These are phyloP conservation scores for Embidobia sp. DNA, from an alignment of 2,888 invertebrate genomes.

Conservation along the genomic window DNA sequence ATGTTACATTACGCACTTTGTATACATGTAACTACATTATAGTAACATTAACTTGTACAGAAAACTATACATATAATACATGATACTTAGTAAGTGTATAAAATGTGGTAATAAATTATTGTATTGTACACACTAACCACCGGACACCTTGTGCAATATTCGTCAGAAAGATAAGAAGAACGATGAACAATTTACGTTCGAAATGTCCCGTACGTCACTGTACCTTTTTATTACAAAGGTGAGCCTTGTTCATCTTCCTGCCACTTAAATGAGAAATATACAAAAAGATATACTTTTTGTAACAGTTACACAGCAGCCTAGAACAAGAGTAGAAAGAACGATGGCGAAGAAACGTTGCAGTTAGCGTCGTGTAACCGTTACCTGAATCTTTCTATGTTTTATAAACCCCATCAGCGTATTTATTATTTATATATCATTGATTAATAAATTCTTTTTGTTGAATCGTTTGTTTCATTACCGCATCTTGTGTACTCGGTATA, in stretches of 20 bases:
- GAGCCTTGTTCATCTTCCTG: constrained; percentile 59
- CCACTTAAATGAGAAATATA: constrained; percentile 39
- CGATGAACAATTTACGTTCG: too few relatives aligned
- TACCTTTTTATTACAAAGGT: constrained; percentile 51
- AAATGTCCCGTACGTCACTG: constrained; percentile 47
- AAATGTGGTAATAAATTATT: constrained; percentile 55
- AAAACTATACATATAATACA: constrained; percentile 66
- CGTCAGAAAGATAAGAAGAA: constrained; percentile 15
- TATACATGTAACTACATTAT: constrained; percentile 67
- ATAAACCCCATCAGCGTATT: constrained; percentile 52
- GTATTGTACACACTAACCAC: constrained; percentile 64
- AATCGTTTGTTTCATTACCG: too few relatives aligned
- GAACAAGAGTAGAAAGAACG: constrained; percentile 13
- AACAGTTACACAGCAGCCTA: constrained; percentile 36
- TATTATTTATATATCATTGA: constrained; percentile 54
- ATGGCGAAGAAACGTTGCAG: constrained; percentile 23
- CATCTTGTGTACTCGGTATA: too few relatives aligned
- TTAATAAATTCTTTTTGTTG: constrained; percentile 57
- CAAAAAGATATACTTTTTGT: constrained; percentile 47
- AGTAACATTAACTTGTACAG: constrained; percentile 61
- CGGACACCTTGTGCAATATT: constrained; percentile 44
- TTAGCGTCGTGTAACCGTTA: constrained; percentile 30
- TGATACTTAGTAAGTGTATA: constrained; percentile 63
- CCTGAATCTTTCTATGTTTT: constrained; percentile 55
- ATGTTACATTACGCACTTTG: constrained; percentile 69